A percentile compares a stretch with the other conserved stretches of the same genome.
These are phyloP conservation scores for Hermaeophaga mercurialis DNA, from an alignment of 2,888 invertebrate species.

Conservation along the genomic window DNA sequence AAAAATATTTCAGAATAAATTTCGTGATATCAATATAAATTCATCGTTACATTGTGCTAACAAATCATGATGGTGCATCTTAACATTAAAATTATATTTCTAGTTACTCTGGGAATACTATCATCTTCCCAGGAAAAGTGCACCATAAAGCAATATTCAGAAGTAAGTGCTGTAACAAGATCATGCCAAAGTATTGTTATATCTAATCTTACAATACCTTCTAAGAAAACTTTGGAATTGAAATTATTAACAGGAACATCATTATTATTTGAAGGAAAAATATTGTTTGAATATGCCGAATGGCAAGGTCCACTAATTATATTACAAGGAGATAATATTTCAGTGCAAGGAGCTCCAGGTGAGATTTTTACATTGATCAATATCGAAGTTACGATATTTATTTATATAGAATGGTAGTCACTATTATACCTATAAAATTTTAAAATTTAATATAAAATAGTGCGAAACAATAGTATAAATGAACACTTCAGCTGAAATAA, in stretches of 20 bases:
- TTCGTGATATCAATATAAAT: too few species aligned
- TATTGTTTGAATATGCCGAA: background rate
- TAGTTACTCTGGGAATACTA: background rate
- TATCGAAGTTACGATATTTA: background rate
- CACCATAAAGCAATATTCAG: background rate
- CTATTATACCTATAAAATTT: too few species aligned
- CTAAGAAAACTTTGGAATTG: background rate
- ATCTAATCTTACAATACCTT: conserved; percentile 11
- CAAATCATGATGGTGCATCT: too few species aligned
- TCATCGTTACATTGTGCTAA: too few species aligned
- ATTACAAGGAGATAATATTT: conserved; percentile 3
- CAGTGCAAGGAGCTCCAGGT: conserved; percentile 9
- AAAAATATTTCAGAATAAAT: too few species aligned
- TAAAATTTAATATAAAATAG: too few species aligned
- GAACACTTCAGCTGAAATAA: too few species aligned
- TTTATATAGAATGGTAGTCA: too few species aligned
- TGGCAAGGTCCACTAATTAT: conserved; percentile 9
- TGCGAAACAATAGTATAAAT: too few species aligned
- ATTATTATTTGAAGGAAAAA: conserved; percentile 13
- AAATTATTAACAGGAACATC: conserved; percentile 1
- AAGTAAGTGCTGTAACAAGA: background rate
- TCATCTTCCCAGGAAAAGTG: background rate
- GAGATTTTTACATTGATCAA: background rate
- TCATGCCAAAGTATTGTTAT: conserved; percentile 8
- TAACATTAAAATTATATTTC: background rate